A percentile compares a stretch with the other conserved stretches of the same genome.
Evolutionary conservation across 2,113 vertebrate genomes (phyloP).

Genomic region (Corythaeola cristata): DNA sequence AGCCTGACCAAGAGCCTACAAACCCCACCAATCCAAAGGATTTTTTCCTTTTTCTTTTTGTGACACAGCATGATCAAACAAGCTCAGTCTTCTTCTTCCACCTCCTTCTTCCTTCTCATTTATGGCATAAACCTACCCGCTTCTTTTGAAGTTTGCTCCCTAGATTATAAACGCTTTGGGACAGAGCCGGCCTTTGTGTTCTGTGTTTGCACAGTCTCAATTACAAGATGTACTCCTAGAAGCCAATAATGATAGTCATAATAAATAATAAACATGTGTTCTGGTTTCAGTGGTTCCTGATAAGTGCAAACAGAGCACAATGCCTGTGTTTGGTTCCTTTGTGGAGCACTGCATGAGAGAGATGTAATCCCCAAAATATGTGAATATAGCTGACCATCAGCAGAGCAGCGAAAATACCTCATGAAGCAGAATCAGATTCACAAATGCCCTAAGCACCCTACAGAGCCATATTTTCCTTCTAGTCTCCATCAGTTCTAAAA

Average conservation of each 20-base stretch:
- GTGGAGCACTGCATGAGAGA: background rate
- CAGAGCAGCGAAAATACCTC: background rate
- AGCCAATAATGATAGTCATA: constrained; percentile 8
- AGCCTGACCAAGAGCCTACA: background rate
- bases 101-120: background rate
- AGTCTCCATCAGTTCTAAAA: background rate
- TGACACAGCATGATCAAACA: background rate
- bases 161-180: background rate
- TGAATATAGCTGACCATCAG: background rate
- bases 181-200: constrained; percentile 16
- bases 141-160: constrained; percentile 1
- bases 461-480: background rate
- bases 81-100: background rate
- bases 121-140: background rate
- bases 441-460: background rate
- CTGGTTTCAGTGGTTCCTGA: background rate
- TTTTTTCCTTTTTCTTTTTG: background rate
- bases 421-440: background rate
- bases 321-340: background rate
- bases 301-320: background rate
- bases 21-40: background rate
- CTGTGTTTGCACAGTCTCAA: background rate
- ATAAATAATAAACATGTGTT: background rate
- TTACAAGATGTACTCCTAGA: background rate
- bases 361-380: background rate